phyloP scores from a whole-genome alignment of 2,113 vertebrate species.

The Tychaedon coryphoeus region DNA sequence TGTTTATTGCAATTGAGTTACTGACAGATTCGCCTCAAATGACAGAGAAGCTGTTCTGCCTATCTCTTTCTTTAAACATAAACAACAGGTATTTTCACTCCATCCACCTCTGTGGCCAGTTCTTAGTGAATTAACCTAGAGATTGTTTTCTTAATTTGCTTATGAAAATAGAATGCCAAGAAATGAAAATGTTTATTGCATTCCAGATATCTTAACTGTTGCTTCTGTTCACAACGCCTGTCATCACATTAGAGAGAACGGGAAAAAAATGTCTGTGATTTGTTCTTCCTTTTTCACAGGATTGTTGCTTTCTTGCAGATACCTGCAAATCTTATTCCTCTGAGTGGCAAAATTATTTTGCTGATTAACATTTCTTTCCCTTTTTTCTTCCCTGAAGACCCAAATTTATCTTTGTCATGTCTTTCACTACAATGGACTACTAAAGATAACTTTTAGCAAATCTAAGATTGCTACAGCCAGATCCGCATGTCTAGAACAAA shows the following conservation, averaged over 20 bases:
- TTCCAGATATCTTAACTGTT: background rate
- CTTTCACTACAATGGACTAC: background rate
- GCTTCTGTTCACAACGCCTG: background rate
- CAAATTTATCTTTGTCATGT: background rate
- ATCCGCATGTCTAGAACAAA: background rate
- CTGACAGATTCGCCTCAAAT: background rate
- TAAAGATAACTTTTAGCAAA: background rate
- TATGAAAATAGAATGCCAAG: background rate
- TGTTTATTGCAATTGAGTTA: background rate
- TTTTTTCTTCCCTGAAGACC: background rate
- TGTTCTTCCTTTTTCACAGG: background rate
- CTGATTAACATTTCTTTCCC: background rate
- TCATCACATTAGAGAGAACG: background rate
- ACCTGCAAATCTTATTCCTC: background rate
- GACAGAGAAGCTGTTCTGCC: background rate
- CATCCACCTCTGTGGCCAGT: background rate
- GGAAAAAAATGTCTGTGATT: accelerated
- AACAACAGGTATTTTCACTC: background rate
- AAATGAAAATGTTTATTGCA: background rate
- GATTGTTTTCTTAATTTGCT: background rate
- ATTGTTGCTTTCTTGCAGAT: background rate
- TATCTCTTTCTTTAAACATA: background rate
- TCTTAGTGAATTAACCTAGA: background rate
- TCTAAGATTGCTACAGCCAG: background rate
- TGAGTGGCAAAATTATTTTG: background rate